Percentiles rank a stretch among this genome's conserved stretches.
Evolutionary conservation across 2,888 invertebrate species (phyloP).

Genomic region (Celastrina argiolus): DNA sequence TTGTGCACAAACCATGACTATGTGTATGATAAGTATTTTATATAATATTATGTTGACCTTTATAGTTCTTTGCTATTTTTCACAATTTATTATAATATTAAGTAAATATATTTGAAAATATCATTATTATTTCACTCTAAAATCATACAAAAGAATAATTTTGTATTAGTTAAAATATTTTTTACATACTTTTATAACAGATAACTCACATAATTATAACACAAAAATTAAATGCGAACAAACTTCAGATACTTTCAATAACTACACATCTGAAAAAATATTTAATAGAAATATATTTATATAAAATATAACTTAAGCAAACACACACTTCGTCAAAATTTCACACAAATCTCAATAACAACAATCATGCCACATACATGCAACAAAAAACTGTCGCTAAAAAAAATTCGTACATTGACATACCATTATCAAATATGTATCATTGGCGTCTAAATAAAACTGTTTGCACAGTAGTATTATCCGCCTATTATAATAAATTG

Average conservation of each 20-base stretch:
- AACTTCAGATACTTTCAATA: background rate
- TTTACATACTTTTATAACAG: no score
- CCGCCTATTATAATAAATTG: no score
- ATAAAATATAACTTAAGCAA: background rate
- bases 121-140: no score
- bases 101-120: no score
- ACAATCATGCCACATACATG: background rate
- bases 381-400: background rate
- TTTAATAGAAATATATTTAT: background rate
- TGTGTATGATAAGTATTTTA: background rate
- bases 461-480: no score
- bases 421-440: no score
- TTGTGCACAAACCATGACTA: background rate
- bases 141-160: no score
- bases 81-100: no score
- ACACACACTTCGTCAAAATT: background rate
- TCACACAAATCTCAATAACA: background rate
- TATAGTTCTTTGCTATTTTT: no score
- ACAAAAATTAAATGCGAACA: background rate
- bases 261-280: background rate
- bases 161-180: no score
- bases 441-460: no score
- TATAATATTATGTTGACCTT: slow-evolving; percentile 17
- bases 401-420: background rate
- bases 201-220: background rate